Base-by-base conservation (phyloP, 2,113 vertebrate genomes). In the Andinoacara biseriatus region DNA sequence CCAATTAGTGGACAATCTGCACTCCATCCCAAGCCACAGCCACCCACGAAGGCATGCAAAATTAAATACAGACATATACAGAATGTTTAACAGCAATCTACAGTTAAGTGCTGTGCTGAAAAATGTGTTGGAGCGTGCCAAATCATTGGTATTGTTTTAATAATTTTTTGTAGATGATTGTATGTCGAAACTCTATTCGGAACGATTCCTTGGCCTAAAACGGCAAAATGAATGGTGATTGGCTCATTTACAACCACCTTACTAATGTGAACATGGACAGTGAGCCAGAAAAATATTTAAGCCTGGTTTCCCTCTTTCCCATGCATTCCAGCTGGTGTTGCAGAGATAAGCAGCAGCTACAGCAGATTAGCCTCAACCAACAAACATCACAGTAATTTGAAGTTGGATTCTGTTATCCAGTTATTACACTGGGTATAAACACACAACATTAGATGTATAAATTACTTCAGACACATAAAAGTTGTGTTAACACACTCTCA, bases 261-360 rank as follows among this genome's bases (percentile, higher is more conserved):
- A 89, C 43, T 40, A 87, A 87, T 86, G 58, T 38, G 75, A 89
- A 81, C 22, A 69, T 0, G 7, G 80, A 89, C 84, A 80, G 40
- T 8, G 59, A 82, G 89, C 91, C 87, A 90, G 80, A 87, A 84
- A 60, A 65, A 74, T 62, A 88, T 87, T 58, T 67, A 38, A 83
- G 81, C 78, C 31, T 38, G 82, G 82, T 89, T 84, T 9, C 57
- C 72, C 52, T 88, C 54, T 59, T 92, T 91, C 92, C 81, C 87
- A 91, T 82, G 91, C 88, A 92, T 93, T 92, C 88, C 91, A 85
- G 86, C 89, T 89, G 91, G 67, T 91, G 89, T 84, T 83, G 83
- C 62, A 43, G 56, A 90, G 91, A 94, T 92, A 93, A 94, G 90
- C 58, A 60, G 72, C 75, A 76, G 87, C 82, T 91, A 67, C 69